Evolutionary conservation across 1,140 invertebrate genomes (phyloP), one percentile per base, ranked within the genome.

Genomic region (Ptiloglossa arizonensis): DNA sequence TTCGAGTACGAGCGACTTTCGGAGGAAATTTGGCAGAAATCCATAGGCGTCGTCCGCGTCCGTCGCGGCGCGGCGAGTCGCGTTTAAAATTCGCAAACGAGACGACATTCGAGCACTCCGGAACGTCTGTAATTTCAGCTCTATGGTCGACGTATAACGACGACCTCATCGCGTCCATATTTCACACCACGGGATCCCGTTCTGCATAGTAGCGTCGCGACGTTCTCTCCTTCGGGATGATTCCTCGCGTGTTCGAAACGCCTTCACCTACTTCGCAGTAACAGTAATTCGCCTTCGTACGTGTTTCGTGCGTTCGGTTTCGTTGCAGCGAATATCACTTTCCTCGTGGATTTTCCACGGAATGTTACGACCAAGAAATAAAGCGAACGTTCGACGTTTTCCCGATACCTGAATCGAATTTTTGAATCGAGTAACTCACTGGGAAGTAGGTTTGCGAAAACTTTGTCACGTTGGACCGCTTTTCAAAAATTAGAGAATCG

Each of bases 181-280:
- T 70, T 76, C 73, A 76, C 73, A 24, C 73, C 41, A 22, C 54
- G 64, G 66, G 73, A 59, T 59, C 73, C 57, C 73, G 56, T 76
- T 70, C 54, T 60, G 66, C 73, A 60, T 69, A 68, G 54, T 60
- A 60, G 54, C 73, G 54, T 70, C 66, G 44, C 41, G 32, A 68
- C 32, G 11, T 46, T 24, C 22, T 56, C 22, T 69, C 73, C 66
- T 44, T 48, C n/a, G n/a, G 66, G 54, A 76, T 29, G 29, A 48
- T 29, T 19, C 27, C 41, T 57, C 64, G 73, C 72, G 70, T 67
- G 62, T 27, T 24, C 27, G 27, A 5, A 52, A 54, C 15, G 32
- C 66, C 73, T 76, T 70, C 73, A 76, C 62, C 71, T 75, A 67
- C 57, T 32, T 75, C 22, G 44, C 35, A 35, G 56, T 41, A 52